Conservation (phyloP, 2,797 vertebrate species). For the Borostomias antarcticus region DNA sequence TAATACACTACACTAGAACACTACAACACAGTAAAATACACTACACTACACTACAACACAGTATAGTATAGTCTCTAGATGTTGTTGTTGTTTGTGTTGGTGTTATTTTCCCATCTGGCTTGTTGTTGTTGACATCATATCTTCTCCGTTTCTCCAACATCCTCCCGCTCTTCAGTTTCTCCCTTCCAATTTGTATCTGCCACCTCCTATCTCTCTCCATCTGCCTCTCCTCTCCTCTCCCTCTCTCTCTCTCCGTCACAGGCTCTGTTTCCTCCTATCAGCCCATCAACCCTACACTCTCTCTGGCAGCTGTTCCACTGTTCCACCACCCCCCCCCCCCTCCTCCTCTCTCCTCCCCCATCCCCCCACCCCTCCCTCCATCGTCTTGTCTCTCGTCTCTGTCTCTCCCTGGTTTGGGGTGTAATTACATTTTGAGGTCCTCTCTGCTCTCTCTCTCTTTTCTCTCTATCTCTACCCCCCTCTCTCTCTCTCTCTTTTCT, state of each 20-base stretch:
- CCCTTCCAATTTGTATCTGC: neutral
- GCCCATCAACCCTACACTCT: slow-evolving; percentile 47
- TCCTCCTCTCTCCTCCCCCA: neutral
- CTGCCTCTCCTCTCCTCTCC: slow-evolving; percentile 24
- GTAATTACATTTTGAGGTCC: neutral
- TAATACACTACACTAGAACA: neutral
- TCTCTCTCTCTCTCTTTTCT: slow-evolving; percentile 3
- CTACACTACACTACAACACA: neutral
- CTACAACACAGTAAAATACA: too few species aligned
- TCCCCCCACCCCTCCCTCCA: neutral
- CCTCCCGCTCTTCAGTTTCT: neutral
- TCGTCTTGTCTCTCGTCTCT: neutral
- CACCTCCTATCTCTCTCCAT: slow-evolving; percentile 7
- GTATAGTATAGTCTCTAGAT: too few species aligned
- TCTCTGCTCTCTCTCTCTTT: slow-evolving; percentile 11
- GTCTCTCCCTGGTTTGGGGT: neutral
- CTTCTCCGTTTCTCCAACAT: neutral
- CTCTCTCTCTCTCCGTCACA: slow-evolving; percentile 46
- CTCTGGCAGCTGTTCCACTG: slow-evolving; percentile 51
- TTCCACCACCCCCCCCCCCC: too few species aligned
- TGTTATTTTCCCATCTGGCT: neutral
- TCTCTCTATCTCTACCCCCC: neutral
- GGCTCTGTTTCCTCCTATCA: slow-evolving; percentile 53
- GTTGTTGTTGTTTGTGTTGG: neutral
- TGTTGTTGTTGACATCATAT: neutral